These are phyloP conservation scores for Auanema sp. DNA, from an alignment of 2,888 invertebrate genomes.

Conservation along the genomic window DNA sequence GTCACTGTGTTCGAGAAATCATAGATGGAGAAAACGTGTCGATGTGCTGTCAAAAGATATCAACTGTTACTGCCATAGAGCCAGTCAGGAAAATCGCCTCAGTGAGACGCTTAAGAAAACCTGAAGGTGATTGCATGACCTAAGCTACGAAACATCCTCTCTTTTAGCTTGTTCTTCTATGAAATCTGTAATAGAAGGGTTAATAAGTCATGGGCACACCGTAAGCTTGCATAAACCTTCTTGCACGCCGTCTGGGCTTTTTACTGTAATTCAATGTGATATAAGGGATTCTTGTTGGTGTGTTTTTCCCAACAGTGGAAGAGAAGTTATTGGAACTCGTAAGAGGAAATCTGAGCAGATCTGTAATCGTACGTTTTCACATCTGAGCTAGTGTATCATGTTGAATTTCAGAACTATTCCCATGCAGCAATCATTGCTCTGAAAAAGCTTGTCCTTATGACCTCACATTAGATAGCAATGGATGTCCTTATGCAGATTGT, in stretches of 20 bases:
- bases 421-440: slow-evolving; percentile 21
- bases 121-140: not conserved
- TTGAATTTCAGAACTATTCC: too few relatives aligned
- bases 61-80: slow-evolving; percentile 1
- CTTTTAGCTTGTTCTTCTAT: too few relatives aligned
- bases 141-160: too few relatives aligned
- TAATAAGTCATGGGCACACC: not conserved
- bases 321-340: slow-evolving; percentile 52
- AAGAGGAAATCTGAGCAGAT: slow-evolving; percentile 18
- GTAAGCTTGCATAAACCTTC: not conserved
- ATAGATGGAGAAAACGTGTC: not conserved
- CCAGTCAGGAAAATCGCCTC: not conserved
- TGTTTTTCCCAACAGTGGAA: slow-evolving; percentile 42
- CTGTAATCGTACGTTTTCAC: slow-evolving; percentile 3
- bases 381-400: not conserved
- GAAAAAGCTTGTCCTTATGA: slow-evolving; percentile 31
- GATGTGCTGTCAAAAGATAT: slow-evolving; percentile 14
- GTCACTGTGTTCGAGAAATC: too few relatives aligned
- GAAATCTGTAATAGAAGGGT: too few relatives aligned
- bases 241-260: slow-evolving; percentile 6
- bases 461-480: slow-evolving; percentile 31
- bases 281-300: slow-evolving; percentile 40
- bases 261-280: slow-evolving; percentile 23
- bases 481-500: slow-evolving; percentile 39
- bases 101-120: not conserved